phyloP scores from a whole-genome alignment of 2,113 vertebrate genomes.

The Tragelaphus buxtoni region DNA sequence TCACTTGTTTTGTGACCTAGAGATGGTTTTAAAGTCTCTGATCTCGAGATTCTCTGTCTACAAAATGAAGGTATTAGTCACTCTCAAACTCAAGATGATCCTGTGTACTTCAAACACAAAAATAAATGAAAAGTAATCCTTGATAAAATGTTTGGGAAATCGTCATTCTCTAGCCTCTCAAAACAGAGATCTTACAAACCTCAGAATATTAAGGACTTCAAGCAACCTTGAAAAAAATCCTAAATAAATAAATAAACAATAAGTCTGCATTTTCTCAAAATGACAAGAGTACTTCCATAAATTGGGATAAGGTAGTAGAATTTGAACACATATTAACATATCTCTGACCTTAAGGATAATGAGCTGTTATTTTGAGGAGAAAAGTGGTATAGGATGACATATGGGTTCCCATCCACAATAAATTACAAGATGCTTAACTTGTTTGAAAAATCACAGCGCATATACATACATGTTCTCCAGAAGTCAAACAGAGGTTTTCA shows the following conservation, averaged over 20 bases:
- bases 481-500: neutral
- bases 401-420: neutral
- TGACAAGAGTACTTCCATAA: neutral
- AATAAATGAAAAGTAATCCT: neutral
- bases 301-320: accelerated
- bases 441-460: neutral
- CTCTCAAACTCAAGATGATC: neutral
- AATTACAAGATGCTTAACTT: neutral
- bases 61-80: neutral
- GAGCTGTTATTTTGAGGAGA: neutral
- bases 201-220: neutral
- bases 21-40: neutral
- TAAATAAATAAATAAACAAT: neutral
- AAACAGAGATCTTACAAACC: neutral
- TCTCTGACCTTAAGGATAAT: neutral
- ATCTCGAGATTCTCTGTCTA: neutral
- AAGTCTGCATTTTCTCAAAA: neutral
- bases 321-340: neutral
- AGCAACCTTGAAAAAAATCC: neutral
- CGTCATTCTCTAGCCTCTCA: neutral
- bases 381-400: neutral
- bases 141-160: neutral
- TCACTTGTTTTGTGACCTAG: neutral
- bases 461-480: neutral
- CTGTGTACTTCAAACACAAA: neutral